phyloP scores from a whole-genome alignment of 2,113 vertebrate genomes.

The Pantherophis guttatus region DNA sequence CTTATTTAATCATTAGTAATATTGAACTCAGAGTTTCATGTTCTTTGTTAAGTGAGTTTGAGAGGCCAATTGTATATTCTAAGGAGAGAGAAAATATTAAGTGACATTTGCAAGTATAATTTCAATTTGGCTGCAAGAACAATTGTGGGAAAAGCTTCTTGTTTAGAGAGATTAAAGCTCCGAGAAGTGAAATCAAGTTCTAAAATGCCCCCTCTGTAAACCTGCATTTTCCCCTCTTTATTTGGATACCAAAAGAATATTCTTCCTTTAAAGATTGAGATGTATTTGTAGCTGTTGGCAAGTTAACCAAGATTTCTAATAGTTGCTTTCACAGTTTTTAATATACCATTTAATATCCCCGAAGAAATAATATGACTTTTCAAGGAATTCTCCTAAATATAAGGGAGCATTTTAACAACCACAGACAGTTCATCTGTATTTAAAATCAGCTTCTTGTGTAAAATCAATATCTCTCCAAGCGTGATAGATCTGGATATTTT shows the following conservation, averaged over 20 bases:
- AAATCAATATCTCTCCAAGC: conserved; percentile 13
- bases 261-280: not conserved
- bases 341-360: conserved; percentile 17
- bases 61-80: conserved; percentile 1
- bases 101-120: not conserved
- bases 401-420: conserved; percentile 41
- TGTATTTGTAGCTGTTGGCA: not conserved
- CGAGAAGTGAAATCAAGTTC: not conserved
- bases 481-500: not conserved
- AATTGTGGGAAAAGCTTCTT: not conserved
- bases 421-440: conserved; percentile 34
- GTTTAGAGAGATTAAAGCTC: not conserved
- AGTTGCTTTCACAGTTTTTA: conserved; percentile 4
- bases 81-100: not conserved
- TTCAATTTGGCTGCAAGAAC: not conserved
- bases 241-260: not conserved
- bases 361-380: not conserved
- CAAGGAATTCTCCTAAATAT: conserved; percentile 26
- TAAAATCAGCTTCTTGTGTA: conserved; percentile 36
- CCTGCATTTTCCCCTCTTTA: not conserved
- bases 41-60: conserved; percentile 8
- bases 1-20: not conserved
- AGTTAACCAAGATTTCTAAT: not conserved
- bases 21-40: not conserved
- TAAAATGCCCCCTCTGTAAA: not conserved